These are phyloP conservation scores for Myotis pilosus DNA, from an alignment of 2,797 vertebrate genomes.

Conservation along the genomic window DNA sequence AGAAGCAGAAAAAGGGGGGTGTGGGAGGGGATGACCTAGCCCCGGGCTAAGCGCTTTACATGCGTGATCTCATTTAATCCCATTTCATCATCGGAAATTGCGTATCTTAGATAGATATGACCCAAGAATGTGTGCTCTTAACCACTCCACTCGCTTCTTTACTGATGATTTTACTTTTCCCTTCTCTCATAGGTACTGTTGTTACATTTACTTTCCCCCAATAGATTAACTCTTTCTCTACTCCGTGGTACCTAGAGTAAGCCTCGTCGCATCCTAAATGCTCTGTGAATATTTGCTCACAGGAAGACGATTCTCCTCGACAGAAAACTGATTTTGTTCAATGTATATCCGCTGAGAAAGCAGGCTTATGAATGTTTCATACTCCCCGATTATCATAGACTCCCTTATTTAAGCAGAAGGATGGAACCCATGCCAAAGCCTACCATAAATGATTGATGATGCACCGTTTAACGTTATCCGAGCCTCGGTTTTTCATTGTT, in stretches of 20 bases:
- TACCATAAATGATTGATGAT: slow-evolving; percentile 40
- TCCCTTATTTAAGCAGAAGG: slow-evolving; percentile 51
- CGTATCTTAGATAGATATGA: neutral
- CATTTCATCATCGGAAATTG: neutral
- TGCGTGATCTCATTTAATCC: neutral
- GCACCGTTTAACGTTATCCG: slow-evolving; percentile 24
- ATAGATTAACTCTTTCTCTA: neutral
- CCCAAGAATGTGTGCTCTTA: neutral
- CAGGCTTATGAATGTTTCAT: slow-evolving; percentile 30
- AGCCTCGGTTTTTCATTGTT: slow-evolving; percentile 28
- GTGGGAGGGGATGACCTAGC: neutral
- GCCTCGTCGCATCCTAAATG: neutral
- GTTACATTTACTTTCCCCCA: neutral
- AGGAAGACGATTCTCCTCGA: neutral
- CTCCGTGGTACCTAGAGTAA: neutral
- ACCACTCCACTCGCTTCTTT: neutral
- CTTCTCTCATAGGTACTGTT: neutral
- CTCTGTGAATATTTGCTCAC: neutral
- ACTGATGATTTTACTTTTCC: neutral
- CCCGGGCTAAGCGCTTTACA: neutral
- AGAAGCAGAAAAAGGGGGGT: neutral
- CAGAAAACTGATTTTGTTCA: slow-evolving; percentile 30
- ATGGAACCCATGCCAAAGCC: neutral
- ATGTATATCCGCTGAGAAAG: neutral
- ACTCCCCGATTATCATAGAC: neutral